phyloP scores from a whole-genome alignment of 2,888 invertebrate species.

The Brachyptera risi region DNA sequence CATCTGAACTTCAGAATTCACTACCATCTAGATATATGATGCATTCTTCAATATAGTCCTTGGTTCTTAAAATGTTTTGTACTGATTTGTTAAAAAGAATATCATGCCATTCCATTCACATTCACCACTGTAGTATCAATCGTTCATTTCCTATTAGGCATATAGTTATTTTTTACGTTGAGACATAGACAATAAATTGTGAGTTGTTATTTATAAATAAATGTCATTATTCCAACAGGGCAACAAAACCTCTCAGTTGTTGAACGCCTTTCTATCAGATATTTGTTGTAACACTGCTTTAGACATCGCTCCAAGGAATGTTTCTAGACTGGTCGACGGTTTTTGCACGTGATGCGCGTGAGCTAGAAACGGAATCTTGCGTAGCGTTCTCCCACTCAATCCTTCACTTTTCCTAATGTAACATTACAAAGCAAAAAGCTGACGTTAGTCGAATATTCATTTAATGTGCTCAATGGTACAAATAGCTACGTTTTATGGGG shows the following conservation, averaged over 20 bases:
- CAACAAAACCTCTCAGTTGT: background rate
- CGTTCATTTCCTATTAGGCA: too few species aligned
- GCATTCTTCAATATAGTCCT: too few species aligned
- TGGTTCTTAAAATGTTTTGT: too few species aligned
- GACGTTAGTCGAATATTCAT: background rate
- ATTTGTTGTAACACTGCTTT: constrained; percentile 23
- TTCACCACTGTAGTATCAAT: too few species aligned
- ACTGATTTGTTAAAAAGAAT: too few species aligned
- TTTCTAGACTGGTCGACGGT: constrained; percentile 12
- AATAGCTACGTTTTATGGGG: too few species aligned
- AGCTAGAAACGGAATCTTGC: constrained; percentile 89
- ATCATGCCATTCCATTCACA: too few species aligned
- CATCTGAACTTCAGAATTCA: too few species aligned
- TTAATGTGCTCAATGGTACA: too few species aligned
- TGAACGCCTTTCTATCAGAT: constrained; percentile 16
- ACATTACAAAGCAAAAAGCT: background rate
- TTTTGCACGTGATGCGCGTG: constrained; percentile 53
- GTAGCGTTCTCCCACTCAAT: constrained; percentile 78
- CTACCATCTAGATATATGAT: too few species aligned
- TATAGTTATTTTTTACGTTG: too few species aligned
- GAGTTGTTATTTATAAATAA: background rate
- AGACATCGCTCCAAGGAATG: constrained; percentile 26
- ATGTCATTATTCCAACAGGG: background rate
- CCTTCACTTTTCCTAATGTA: constrained; percentile 52
- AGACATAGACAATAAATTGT: too few species aligned